These are phyloP conservation scores for Crambe crambe DNA, from an alignment of 37 sponge, comb jelly and placozoan species.

Conservation along the genomic window DNA sequence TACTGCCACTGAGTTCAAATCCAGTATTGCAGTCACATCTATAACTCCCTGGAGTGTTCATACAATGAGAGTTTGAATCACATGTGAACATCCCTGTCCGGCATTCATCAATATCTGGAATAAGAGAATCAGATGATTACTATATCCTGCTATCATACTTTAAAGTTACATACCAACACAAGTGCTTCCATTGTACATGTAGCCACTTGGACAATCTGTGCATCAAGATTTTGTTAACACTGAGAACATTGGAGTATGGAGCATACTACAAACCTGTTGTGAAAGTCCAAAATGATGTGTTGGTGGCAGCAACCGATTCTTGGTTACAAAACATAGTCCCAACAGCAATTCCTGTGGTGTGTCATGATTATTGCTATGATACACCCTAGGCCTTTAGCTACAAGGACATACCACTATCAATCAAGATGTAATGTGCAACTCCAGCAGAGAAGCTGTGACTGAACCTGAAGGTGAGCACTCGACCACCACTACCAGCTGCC, in stretches of 20 bases:
- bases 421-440: neutral
- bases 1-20: neutral
- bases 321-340: conserved; percentile 9
- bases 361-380: too few relatives aligned
- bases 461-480: neutral
- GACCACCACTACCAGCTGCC: neutral
- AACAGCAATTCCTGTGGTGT: conserved; percentile 12
- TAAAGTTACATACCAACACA: conserved; percentile 6
- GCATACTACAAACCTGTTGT: neutral
- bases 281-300: neutral
- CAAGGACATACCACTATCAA: conserved; percentile 4
- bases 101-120: conserved; percentile 3
- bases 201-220: neutral
- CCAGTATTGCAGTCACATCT: neutral
- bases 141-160: too few relatives aligned
- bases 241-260: too few relatives aligned
- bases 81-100: neutral
- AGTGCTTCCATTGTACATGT: neutral
- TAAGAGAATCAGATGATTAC: too few relatives aligned
- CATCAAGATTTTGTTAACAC: too few relatives aligned
- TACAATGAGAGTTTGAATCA: neutral
- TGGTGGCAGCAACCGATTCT: conserved; percentile 7
- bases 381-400: too few relatives aligned
- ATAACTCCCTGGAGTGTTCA: neutral
- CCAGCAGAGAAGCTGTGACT: neutral